Conservation (phyloP, 92 coral and sea anemone genomes). For the Anthopleura xanthogrammica region DNA sequence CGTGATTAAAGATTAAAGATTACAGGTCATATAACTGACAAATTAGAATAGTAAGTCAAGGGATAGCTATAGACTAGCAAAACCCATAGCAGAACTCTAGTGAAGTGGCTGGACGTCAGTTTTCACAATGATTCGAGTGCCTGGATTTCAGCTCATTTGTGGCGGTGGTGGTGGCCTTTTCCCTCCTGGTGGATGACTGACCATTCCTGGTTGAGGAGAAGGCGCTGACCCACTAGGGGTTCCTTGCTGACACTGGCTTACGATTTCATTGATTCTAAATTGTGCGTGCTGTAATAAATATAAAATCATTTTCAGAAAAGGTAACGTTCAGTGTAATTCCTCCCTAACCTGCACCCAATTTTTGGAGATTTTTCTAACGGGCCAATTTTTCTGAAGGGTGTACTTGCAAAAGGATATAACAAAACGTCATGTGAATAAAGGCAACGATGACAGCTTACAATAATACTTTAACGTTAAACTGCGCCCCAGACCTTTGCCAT, state of each 20-base stretch:
- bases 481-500: too few species aligned
- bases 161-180: conserved; percentile 12
- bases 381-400: too few species aligned
- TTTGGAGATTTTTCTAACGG: too few species aligned
- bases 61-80: neutral
- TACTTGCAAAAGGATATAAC: too few species aligned
- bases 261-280: conserved; percentile 50
- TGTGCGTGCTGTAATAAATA: conserved; percentile 36
- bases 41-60: too few species aligned
- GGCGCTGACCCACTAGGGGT: conserved; percentile 9
- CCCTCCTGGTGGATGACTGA: conserved; percentile 21
- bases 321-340: neutral
- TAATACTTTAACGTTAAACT: too few species aligned
- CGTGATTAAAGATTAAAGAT: neutral
- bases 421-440: too few species aligned
- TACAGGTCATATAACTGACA: neutral
- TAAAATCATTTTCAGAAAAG: neutral
- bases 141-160: conserved; percentile 23
- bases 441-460: too few species aligned
- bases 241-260: conserved; percentile 43
- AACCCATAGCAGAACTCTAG: conserved; percentile 6
- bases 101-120: conserved; percentile 11
- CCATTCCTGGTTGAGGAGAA: conserved; percentile 3
- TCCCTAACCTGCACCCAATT: too few species aligned
- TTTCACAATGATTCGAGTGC: conserved; percentile 3